phyloP scores from a whole-genome alignment of 2,888 invertebrate species.

The Saturnia pavonia region DNA sequence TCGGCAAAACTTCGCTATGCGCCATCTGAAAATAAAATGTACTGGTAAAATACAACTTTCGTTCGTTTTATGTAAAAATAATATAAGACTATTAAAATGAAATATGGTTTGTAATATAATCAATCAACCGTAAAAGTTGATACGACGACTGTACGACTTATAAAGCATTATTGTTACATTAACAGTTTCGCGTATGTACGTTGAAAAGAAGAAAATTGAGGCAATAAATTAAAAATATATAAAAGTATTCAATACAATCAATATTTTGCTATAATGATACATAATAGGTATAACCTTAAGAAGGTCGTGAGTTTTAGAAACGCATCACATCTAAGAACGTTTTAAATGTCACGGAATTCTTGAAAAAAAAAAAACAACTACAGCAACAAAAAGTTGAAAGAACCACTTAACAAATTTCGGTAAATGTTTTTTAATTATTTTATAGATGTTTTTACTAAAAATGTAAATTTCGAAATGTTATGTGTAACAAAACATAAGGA shows the following conservation, averaged over 20 bases:
- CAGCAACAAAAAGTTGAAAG: too few relatives aligned
- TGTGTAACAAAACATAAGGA: too few relatives aligned
- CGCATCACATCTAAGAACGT: not conserved
- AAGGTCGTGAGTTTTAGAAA: not conserved
- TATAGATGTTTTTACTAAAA: too few relatives aligned
- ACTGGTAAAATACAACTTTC: not conserved
- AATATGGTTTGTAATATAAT: not conserved
- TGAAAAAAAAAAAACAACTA: too few relatives aligned
- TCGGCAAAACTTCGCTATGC: slow-evolving; percentile 31
- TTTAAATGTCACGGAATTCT: too few relatives aligned
- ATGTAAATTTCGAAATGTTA: too few relatives aligned
- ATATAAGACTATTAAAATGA: not conserved
- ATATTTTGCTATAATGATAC: not conserved
- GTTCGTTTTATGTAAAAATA: not conserved
- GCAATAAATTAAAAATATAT: not conserved
- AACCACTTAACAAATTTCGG: too few relatives aligned
- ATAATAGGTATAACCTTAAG: not conserved
- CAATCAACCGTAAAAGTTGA: not conserved
- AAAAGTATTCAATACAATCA: not conserved
- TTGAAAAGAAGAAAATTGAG: not conserved
- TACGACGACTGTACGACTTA: not conserved
- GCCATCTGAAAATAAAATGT: slow-evolving; percentile 41
- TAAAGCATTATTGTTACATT: not conserved
- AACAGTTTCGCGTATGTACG: not conserved
- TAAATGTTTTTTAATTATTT: too few relatives aligned